phyloP scores from a whole-genome alignment of 2,888 invertebrate species.

The Anthophora plumipes region DNA sequence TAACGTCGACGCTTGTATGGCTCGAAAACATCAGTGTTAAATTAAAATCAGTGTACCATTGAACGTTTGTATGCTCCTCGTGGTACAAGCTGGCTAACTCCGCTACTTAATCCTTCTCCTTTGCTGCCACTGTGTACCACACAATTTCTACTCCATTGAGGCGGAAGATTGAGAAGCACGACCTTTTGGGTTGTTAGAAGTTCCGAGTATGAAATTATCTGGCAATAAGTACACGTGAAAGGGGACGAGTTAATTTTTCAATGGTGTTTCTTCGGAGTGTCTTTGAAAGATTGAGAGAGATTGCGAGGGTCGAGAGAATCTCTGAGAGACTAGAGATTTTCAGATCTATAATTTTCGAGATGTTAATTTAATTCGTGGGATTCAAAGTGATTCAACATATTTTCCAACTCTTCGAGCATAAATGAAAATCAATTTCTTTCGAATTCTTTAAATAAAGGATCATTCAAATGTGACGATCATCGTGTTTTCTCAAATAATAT shows the following conservation, averaged over 20 bases:
- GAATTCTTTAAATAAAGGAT: no score
- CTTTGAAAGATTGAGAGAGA: no score
- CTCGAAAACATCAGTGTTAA: conserved; percentile 48
- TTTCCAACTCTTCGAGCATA: no score
- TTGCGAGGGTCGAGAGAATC: no score
- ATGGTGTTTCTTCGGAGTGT: no score
- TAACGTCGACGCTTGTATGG: conserved; percentile 18
- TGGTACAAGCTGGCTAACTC: background rate
- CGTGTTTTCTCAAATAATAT: no score
- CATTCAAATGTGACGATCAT: no score
- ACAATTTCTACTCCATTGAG: conserved; percentile 42
- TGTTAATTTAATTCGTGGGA: no score
- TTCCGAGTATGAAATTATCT: background rate
- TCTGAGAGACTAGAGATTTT: no score
- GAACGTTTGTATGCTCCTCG: conserved; percentile 18
- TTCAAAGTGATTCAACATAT: no score
- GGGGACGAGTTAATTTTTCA: background rate
- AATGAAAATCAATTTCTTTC: no score
- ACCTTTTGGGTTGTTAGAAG: background rate
- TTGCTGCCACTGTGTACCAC: background rate
- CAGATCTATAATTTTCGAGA: no score
- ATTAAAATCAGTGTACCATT: conserved; percentile 54
- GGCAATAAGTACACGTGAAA: background rate
- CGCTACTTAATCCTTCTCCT: conserved; percentile 39
- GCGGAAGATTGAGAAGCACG: conserved; percentile 33